These are phyloP conservation scores for Pseudochromis fuscus DNA, from an alignment of 2,797 vertebrate species.

Conservation along the genomic window DNA sequence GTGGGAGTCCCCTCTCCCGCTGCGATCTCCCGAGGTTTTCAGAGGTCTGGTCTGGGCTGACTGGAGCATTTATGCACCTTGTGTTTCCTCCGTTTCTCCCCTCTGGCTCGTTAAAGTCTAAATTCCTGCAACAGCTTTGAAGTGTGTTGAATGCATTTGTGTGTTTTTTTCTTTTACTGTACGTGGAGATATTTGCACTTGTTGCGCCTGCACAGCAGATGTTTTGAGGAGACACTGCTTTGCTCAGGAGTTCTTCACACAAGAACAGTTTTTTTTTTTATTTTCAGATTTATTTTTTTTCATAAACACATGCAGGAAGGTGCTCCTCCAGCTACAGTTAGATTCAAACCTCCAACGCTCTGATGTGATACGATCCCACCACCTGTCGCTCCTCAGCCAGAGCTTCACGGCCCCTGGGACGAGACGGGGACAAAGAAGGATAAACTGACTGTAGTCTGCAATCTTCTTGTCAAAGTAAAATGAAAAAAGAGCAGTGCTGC, in stretches of 20 bases:
- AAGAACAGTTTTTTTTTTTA: not conserved
- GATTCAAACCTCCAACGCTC: not conserved
- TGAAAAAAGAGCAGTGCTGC: slow-evolving; percentile 63
- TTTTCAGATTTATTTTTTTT: not conserved
- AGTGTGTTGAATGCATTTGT: slow-evolving; percentile 69
- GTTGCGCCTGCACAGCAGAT: slow-evolving; percentile 80
- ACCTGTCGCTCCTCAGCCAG: slow-evolving; percentile 49
- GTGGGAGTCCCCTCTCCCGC: slow-evolving; percentile 50
- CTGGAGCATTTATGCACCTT: slow-evolving; percentile 73
- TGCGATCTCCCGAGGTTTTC: slow-evolving; percentile 65
- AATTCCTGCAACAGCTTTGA: slow-evolving; percentile 81
- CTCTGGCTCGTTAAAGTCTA: slow-evolving; percentile 76
- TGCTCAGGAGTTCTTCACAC: slow-evolving; percentile 42
- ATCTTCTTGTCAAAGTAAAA: slow-evolving; percentile 79
- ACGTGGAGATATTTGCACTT: slow-evolving; percentile 72
- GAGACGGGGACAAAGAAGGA: slow-evolving; percentile 72
- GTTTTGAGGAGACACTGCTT: slow-evolving; percentile 58
- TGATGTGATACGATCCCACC: slow-evolving; percentile 47
- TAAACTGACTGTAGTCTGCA: slow-evolving; percentile 73
- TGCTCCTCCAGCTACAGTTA: not conserved
- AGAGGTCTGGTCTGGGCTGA: slow-evolving; percentile 64
- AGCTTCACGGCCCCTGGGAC: slow-evolving; percentile 42
- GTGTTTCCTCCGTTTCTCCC: slow-evolving; percentile 69
- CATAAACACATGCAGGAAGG: not conserved
- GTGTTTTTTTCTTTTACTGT: slow-evolving; percentile 60